Evolutionary conservation across 2,113 vertebrate species (phyloP).

Genomic region (Gallinago undulata): DNA sequence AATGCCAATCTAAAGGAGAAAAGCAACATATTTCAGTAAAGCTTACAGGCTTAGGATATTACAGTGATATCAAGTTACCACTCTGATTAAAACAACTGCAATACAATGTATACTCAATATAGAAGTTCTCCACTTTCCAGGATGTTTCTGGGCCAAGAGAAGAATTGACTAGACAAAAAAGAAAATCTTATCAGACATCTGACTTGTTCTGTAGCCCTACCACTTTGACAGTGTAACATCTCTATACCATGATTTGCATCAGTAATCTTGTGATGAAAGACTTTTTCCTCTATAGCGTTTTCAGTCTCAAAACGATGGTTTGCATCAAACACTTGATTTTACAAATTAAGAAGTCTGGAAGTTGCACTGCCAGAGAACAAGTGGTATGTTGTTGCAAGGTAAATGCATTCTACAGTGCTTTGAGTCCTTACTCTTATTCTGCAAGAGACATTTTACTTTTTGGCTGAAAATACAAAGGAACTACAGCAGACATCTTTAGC

Average conservation of each 20-base stretch:
- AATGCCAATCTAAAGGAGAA: conserved; percentile 80
- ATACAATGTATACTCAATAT: neutral
- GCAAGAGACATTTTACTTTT: neutral
- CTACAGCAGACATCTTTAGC: neutral
- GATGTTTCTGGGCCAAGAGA: neutral
- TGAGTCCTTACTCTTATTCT: neutral
- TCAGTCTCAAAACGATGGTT: neutral
- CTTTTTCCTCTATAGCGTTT: neutral
- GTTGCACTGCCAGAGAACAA: neutral
- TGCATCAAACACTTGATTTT: neutral
- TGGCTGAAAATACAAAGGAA: neutral
- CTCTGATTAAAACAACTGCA: neutral
- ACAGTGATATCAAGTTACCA: neutral
- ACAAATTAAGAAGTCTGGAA: neutral
- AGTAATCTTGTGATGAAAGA: neutral
- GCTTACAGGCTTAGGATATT: neutral
- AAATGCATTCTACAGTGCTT: neutral
- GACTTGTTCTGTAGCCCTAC: neutral
- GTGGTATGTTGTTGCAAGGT: neutral
- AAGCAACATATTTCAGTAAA: conserved; percentile 22
- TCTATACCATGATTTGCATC: neutral
- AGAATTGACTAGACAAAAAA: neutral
- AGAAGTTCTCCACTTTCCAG: neutral
- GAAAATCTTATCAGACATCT: neutral
- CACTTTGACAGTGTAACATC: neutral